Evolutionary conservation across 2,113 vertebrate genomes (phyloP).

Genomic region (Hippocampus comes): DNA sequence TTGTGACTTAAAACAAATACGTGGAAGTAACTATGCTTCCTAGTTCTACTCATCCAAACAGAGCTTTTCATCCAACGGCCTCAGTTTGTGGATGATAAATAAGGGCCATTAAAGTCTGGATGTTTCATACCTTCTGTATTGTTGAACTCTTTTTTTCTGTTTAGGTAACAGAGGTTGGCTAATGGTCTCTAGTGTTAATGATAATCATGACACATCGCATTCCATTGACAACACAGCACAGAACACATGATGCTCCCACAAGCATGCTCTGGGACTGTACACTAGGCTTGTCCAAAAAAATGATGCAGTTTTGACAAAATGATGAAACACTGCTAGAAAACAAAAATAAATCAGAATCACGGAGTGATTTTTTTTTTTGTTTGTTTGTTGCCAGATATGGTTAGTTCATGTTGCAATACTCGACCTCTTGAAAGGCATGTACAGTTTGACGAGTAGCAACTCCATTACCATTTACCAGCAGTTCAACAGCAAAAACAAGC

Average conservation of each 20-base stretch:
- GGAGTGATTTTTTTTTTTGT: constrained; percentile 44
- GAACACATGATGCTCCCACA: constrained; percentile 66
- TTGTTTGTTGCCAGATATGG: constrained; percentile 28
- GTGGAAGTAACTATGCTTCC: no score
- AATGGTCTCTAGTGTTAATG: constrained; percentile 56
- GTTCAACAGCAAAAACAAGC: constrained; percentile 21
- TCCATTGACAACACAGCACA: constrained; percentile 72
- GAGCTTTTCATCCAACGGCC: background rate
- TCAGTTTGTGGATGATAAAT: constrained; percentile 38
- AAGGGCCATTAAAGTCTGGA: constrained; percentile 46
- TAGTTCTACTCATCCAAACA: no score
- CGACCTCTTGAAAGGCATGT: constrained; percentile 61
- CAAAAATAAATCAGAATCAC: constrained; percentile 18
- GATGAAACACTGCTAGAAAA: constrained; percentile 38
- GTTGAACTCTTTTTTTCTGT: constrained; percentile 18
- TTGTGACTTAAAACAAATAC: no score
- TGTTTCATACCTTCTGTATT: constrained; percentile 15
- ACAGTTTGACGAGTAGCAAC: constrained; percentile 53
- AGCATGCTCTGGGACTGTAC: constrained; percentile 71
- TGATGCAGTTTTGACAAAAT: constrained; percentile 35
- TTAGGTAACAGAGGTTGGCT: constrained; percentile 33
- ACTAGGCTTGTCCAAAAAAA: constrained; percentile 52
- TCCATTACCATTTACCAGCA: constrained; percentile 43
- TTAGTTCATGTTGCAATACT: constrained; percentile 43
- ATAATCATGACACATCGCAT: constrained; percentile 68